Evolutionary conservation across 2,888 invertebrate species (phyloP).

Genomic region (Parnassius glacialis): DNA sequence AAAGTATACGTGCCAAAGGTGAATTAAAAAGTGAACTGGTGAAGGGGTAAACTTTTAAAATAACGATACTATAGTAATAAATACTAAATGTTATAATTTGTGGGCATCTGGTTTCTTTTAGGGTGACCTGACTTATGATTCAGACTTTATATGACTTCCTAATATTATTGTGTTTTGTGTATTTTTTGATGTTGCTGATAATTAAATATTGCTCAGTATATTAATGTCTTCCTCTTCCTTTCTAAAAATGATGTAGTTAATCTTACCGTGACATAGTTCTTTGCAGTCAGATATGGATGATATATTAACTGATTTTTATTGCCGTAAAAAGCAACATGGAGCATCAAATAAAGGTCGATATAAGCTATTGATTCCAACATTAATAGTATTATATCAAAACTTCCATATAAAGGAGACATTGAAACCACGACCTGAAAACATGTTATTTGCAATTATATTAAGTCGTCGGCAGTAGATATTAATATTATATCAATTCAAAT

Average conservation of each 20-base stretch:
- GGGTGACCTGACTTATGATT: no score
- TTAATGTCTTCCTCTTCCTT: no score
- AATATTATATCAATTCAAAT: constrained; percentile 10
- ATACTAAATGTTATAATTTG: no score
- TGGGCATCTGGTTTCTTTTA: no score
- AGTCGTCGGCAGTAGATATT: constrained; percentile 8
- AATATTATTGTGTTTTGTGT: no score
- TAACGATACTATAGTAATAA: no score
- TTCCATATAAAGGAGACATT: constrained; percentile 58
- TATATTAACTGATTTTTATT: constrained; percentile 71
- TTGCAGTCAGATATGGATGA: constrained; percentile 77
- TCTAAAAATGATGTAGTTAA: not conserved
- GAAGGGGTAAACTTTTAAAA: no score
- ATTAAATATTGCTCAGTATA: no score
- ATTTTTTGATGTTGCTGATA: no score
- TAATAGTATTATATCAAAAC: constrained; percentile 53
- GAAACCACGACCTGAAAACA: constrained; percentile 56
- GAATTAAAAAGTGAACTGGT: no score
- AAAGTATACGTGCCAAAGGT: no score
- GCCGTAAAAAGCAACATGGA: constrained; percentile 77
- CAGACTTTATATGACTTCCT: no score
- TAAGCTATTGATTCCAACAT: constrained; percentile 68
- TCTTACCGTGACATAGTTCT: constrained; percentile 64
- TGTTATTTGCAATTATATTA: not conserved
- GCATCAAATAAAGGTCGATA: constrained; percentile 72